A percentile compares a stretch with the other conserved stretches of the same genome.
phyloP scores from a whole-genome alignment of 2,113 vertebrate genomes.

The Cardinalis cardinalis region DNA sequence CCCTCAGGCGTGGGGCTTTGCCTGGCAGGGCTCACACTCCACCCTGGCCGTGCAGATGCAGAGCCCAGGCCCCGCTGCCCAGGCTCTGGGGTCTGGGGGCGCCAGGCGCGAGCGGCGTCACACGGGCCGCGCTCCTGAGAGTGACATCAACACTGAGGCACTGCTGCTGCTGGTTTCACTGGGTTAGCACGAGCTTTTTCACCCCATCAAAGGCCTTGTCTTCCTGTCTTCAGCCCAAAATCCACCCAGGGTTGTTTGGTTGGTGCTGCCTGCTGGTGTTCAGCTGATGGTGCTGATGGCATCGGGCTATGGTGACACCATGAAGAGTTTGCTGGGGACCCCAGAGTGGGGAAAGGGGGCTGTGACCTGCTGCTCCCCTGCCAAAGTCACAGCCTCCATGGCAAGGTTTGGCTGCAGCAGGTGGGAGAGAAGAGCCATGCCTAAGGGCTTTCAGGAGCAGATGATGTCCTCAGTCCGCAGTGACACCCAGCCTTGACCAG shows the following conservation, averaged over 20 bases:
- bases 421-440: rapidly evolving
- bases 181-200: neutral
- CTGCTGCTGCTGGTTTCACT: neutral
- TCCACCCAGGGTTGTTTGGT: neutral
- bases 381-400: neutral
- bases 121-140: rapidly evolving
- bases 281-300: neutral
- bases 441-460: neutral
- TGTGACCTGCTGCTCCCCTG: neutral
- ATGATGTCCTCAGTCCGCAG: neutral
- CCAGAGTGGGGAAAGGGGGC: neutral
- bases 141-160: neutral
- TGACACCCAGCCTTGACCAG: neutral
- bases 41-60: neutral
- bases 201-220: neutral
- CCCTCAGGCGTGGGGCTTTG: rapidly evolving
- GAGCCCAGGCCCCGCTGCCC: neutral
- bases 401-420: neutral
- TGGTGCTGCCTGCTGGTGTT: neutral
- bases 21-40: neutral
- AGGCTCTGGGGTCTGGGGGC: rapidly evolving
- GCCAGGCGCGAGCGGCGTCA: rapidly evolving
- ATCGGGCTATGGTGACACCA: neutral
- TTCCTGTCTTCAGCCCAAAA: neutral
- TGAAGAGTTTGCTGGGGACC: neutral